Conservation (phyloP, 2,113 vertebrate species). For the Machaerirhynchus nigripectus region DNA sequence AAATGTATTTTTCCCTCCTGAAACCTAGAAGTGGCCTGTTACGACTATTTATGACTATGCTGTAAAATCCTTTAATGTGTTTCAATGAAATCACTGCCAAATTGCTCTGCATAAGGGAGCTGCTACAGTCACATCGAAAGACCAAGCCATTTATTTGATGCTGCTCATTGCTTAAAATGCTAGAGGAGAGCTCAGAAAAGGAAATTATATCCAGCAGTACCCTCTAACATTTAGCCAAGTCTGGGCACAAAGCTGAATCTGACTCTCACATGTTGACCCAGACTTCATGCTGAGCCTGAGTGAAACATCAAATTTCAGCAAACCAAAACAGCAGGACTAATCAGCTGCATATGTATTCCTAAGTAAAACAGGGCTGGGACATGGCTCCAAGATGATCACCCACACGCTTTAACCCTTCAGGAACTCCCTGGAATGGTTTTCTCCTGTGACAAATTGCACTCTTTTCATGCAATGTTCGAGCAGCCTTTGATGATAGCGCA, state of each 20-base stretch:
- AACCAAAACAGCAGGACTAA: background rate
- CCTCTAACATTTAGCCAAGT: background rate
- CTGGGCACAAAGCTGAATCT: background rate
- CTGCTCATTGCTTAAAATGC: background rate
- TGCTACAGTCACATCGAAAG: slow-evolving; percentile 1
- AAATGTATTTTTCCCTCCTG: background rate
- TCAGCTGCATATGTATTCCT: background rate
- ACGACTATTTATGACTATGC: slow-evolving; percentile 1
- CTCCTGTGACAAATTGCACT: accelerated
- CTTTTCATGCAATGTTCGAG: background rate
- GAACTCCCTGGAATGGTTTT: background rate
- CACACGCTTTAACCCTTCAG: background rate
- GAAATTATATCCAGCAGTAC: background rate
- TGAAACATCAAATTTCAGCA: background rate
- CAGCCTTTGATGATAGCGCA: background rate
- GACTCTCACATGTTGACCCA: background rate
- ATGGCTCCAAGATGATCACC: background rate
- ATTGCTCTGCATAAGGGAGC: background rate
- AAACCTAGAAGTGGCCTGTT: slow-evolving; percentile 11
- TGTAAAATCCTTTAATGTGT: slow-evolving; percentile 31
- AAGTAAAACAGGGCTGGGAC: background rate
- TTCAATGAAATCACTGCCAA: slow-evolving; percentile 19
- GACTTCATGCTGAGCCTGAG: background rate
- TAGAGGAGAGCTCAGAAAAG: background rate
- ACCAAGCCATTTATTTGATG: background rate